Evolutionary conservation across 2,113 vertebrate genomes (phyloP), one percentile per base, ranked within the genome.

Genomic region (Mormyrus lacerda): DNA sequence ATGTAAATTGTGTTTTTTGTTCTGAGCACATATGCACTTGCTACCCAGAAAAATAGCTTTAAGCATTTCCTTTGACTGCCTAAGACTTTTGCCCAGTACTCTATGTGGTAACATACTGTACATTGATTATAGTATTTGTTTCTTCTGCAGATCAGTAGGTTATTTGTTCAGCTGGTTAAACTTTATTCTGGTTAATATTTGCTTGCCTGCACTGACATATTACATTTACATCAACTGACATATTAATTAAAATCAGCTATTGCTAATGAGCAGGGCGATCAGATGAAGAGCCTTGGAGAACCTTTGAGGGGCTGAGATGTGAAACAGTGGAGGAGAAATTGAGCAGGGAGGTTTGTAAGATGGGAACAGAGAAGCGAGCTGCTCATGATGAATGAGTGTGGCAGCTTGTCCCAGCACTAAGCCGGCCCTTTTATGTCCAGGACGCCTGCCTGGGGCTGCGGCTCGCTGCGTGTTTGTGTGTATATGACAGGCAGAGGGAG

Each of bases 401-500:
- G 48, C 11, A 88, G 42, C 24, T 1, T 69, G 42, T 51, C 47
- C 88, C 85, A 89, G 87, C 86, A 85, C 61, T 89, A 19, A 73
- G 69, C 19, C 65, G 51, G 89, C n/a, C 93, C 93, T 90, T 94
- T 90, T 93, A 94, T 91, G 94, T 94, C 92, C 91, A 85, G 83
- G 42, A 27, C 76, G 47, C 42, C 90, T 48, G 42, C 15, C 84
- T 13, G 21, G 44, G 58, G 35, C 58, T 88, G 82, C 45, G 39
- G 47, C 76, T 88, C 73, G 35, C 86, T 65, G 73, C 45, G 45
- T 87, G 51, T 76, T 31, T 88, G 48, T 88, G 89, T 73, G 73
- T 88, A 48, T 87, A 85, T 91, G 91, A 89, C 89, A 84, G 15
- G 35, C 51, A 17, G 76, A 44, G 35, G 21, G 47, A 51, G 27